These are phyloP conservation scores for Zaprionus ornatus DNA, from an alignment of 1,140 invertebrate genomes.

Conservation along the genomic window DNA sequence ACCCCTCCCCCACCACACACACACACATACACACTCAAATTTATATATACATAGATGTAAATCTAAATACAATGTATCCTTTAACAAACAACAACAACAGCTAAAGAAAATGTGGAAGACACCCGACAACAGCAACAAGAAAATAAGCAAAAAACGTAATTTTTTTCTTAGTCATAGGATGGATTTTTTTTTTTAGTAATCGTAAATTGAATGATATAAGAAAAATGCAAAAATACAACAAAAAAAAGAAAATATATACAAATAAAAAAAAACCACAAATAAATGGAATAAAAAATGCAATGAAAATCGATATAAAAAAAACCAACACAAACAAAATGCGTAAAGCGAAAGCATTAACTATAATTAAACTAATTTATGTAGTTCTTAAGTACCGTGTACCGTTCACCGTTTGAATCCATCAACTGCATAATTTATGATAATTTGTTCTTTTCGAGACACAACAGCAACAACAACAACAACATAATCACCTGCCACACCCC, in stretches of 20 bases:
- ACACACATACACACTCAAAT: conserved; percentile 21
- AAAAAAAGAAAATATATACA: conserved; percentile 38
- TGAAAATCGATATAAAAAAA: conserved; percentile 23
- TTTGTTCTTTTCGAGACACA: conserved; percentile 21
- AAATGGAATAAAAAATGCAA: conserved; percentile 32
- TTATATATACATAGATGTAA: conserved; percentile 38
- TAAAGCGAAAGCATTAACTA: conserved; percentile 38
- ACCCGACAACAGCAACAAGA: conserved; percentile 8
- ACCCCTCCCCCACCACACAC: conserved; percentile 24
- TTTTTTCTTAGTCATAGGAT: conserved; percentile 78
- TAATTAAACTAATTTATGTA: conserved; percentile 75
- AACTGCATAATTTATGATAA: conserved; percentile 11
- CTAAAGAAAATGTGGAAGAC: background rate
- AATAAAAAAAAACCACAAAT: conserved; percentile 47
- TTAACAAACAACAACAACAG: conserved; percentile 13
- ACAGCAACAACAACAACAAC: conserved; percentile 1
- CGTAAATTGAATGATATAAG: conserved; percentile 63
- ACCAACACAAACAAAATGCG: conserved; percentile 39
- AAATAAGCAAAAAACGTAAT: conserved; percentile 44
- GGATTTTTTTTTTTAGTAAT: conserved; percentile 75
- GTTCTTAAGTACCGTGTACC: conserved; percentile 67
- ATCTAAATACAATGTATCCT: conserved; percentile 34
- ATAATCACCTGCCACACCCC: background rate
- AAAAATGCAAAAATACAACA: conserved; percentile 28
- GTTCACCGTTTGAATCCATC: conserved; percentile 29